Evolutionary conservation across 1,140 invertebrate species (phyloP).

Genomic region (Stegodyphus mimosarum): DNA sequence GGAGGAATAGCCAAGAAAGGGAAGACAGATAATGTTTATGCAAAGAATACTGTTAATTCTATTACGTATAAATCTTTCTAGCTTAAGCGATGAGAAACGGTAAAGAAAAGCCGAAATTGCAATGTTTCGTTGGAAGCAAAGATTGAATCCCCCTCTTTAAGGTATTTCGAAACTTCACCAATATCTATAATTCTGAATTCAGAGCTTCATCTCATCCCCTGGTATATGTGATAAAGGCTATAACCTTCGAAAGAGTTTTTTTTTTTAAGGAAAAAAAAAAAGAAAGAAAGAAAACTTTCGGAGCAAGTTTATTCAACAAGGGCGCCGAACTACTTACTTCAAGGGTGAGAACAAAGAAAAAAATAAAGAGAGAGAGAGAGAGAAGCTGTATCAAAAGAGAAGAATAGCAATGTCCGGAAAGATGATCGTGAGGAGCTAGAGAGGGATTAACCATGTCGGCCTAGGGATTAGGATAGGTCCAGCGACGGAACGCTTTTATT

Average conservation of each 20-base stretch:
- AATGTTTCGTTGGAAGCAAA: no score
- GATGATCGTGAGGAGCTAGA: conserved; percentile 41
- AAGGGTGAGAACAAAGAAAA: conserved; percentile 7
- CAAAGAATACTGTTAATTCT: no score
- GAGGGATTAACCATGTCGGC: conserved; percentile 43
- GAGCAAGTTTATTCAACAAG: conserved; percentile 11
- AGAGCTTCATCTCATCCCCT: not conserved
- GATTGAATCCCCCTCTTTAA: no score
- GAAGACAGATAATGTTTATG: no score
- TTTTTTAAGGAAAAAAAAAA: not conserved
- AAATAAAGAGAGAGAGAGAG: conserved; percentile 7
- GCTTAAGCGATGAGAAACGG: no score
- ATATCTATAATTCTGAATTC: not conserved
- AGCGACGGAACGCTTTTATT: conserved; percentile 54
- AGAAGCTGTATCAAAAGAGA: not conserved
- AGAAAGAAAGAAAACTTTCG: not conserved
- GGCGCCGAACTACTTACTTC: conserved; percentile 15
- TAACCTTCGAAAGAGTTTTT: not conserved
- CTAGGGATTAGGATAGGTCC: conserved; percentile 33
- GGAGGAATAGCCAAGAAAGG: no score
- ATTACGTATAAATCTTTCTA: no score
- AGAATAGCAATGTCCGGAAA: conserved; percentile 30
- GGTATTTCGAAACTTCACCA: not conserved
- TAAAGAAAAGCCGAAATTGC: no score
- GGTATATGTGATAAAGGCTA: not conserved